phyloP scores from a whole-genome alignment of 2,113 vertebrate species.

The Cichladusa arquata region DNA sequence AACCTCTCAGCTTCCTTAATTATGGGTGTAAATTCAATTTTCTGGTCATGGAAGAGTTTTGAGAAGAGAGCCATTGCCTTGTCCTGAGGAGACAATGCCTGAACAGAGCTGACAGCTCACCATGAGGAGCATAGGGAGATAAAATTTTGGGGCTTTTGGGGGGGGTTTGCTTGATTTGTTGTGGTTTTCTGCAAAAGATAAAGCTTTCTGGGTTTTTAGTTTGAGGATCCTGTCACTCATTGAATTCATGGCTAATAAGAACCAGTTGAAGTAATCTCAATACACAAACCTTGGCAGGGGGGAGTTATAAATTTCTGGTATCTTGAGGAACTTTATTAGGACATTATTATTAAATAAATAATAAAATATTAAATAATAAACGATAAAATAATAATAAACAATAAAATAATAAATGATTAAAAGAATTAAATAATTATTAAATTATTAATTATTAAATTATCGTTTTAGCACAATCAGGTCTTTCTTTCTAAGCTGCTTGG shows the following conservation, averaged over 20 bases:
- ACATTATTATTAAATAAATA: not conserved
- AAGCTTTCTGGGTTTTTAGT: not conserved
- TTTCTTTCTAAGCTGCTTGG: not conserved
- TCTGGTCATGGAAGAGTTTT: not conserved
- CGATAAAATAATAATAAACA: no score
- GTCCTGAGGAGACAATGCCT: not conserved
- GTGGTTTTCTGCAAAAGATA: not conserved
- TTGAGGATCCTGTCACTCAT: not conserved
- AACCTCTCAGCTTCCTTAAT: not conserved
- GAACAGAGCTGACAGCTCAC: not conserved
- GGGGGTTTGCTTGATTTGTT: rapidly evolving
- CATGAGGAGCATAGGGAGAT: not conserved
- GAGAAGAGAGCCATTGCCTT: not conserved
- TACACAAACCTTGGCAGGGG: not conserved
- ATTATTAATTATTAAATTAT: not conserved
- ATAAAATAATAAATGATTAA: no score
- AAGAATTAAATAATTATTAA: no score
- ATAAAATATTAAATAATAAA: no score
- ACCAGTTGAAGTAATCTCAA: not conserved
- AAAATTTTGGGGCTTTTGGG: not conserved
- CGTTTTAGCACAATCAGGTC: not conserved
- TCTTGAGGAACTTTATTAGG: not conserved
- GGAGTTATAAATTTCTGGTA: not conserved
- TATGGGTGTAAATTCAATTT: not conserved
- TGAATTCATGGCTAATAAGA: not conserved